These are phyloP conservation scores for Lycaena phlaeas DNA, from an alignment of 2,888 invertebrate genomes.

Conservation along the genomic window DNA sequence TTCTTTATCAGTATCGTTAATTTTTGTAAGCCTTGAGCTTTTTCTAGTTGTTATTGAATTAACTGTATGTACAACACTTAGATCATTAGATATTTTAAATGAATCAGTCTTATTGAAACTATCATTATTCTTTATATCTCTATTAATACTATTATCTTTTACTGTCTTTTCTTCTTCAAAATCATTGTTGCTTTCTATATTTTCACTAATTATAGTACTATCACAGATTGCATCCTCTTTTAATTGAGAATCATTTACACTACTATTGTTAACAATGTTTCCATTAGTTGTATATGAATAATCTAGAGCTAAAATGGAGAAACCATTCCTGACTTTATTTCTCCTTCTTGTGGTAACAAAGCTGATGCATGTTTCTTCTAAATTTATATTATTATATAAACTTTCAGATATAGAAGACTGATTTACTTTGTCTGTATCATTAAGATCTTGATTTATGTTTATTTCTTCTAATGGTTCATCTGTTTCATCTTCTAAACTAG, in stretches of 20 bases:
- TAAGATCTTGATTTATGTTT: slow-evolving; percentile 16
- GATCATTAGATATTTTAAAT: slow-evolving; percentile 12
- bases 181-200: slow-evolving; percentile 4
- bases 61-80: slow-evolving; percentile 5
- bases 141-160: neutral
- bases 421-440: slow-evolving; percentile 9
- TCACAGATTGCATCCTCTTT: slow-evolving; percentile 3
- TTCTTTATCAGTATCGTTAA: slow-evolving; percentile 14
- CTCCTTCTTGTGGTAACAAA: slow-evolving; percentile 58
- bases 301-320: slow-evolving; percentile 36
- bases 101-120: too few species aligned
- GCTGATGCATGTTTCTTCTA: slow-evolving; percentile 35
- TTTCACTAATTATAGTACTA: slow-evolving; percentile 13
- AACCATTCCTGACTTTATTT: slow-evolving; percentile 37
- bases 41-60: slow-evolving; percentile 23
- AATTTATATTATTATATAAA: slow-evolving; percentile 7
- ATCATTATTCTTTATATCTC: neutral
- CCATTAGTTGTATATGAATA: slow-evolving; percentile 33
- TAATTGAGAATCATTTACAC: slow-evolving; percentile 26
- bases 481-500: slow-evolving; percentile 18
- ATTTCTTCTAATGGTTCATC: slow-evolving; percentile 16
- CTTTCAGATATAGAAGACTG: slow-evolving; percentile 13
- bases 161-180: neutral
- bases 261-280: slow-evolving; percentile 36
- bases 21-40: slow-evolving; percentile 22